Conservation (phyloP, 2,797 vertebrate genomes). For the Nannoperca obscura region DNA sequence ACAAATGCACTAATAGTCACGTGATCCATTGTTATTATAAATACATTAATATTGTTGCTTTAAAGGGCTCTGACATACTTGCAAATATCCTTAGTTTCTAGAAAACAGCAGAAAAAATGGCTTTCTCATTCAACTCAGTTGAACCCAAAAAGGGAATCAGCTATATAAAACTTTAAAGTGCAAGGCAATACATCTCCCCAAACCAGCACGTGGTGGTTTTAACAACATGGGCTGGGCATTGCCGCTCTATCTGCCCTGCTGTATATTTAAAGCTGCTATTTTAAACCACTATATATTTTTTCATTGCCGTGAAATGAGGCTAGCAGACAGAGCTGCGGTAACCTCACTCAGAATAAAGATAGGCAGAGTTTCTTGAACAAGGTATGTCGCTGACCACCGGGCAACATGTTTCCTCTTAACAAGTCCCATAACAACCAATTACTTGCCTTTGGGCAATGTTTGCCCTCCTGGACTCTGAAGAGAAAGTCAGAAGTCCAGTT, state of each 20-base stretch:
- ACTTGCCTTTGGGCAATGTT: conserved; percentile 39
- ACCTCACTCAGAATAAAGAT: conserved; percentile 63
- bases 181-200: conserved; percentile 59
- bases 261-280: conserved; percentile 84
- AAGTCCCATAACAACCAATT: conserved; percentile 68
- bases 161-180: conserved; percentile 74
- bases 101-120: conserved; percentile 35
- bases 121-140: conserved; percentile 45
- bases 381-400: conserved; percentile 64
- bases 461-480: conserved; percentile 32
- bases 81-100: conserved; percentile 15
- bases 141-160: conserved; percentile 41
- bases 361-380: conserved; percentile 66
- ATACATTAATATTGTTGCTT: neutral
- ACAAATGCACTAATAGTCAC: neutral
- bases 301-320: conserved; percentile 76
- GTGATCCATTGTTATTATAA: neutral
- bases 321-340: conserved; percentile 69
- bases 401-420: conserved; percentile 63
- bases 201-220: conserved; percentile 77
- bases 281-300: conserved; percentile 79
- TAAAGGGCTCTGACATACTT: neutral
- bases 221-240: conserved; percentile 78
- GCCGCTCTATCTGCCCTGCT: conserved; percentile 75
- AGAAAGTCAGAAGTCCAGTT: conserved; percentile 22